These are phyloP conservation scores for Chaetodon trifascialis DNA, from an alignment of 2,113 vertebrate genomes.

Conservation along the genomic window DNA sequence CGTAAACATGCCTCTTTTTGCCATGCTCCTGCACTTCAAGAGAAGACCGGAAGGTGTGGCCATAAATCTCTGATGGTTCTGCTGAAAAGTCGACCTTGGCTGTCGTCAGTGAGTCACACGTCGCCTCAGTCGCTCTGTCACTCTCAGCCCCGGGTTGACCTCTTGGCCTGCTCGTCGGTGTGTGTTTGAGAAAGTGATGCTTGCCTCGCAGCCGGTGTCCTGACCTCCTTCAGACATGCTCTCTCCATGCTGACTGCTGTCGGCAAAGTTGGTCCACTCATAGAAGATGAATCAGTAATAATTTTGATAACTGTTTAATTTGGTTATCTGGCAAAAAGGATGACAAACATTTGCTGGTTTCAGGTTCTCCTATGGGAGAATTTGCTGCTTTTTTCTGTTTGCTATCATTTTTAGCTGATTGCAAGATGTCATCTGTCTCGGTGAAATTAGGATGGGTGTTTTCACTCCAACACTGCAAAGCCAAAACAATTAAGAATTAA, in stretches of 20 bases:
- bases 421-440: neutral
- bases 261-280: neutral
- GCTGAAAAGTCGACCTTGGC: conserved; percentile 67
- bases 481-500: neutral
- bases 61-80: conserved; percentile 69
- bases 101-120: conserved; percentile 50
- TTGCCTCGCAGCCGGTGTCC: neutral
- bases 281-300: neutral
- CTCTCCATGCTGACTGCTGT: neutral
- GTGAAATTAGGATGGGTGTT: neutral
- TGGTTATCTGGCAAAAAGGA: neutral
- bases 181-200: conserved; percentile 13
- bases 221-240: neutral
- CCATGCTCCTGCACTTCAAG: conserved; percentile 45
- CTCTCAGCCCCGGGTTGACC: conserved; percentile 37
- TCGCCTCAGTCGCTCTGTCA: conserved; percentile 46
- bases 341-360: neutral
- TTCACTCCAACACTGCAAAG: no score
- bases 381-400: neutral
- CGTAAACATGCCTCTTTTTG: conserved; percentile 64
- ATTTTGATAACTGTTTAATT: neutral
- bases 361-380: neutral
- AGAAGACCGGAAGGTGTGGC: conserved; percentile 36
- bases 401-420: neutral
- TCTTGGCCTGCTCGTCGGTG: conserved; percentile 7